Percentiles rank a stretch among this genome's conserved stretches.
Evolutionary conservation across 2,113 vertebrate genomes (phyloP).

Genomic region (Dendropsophus ebraccatus): DNA sequence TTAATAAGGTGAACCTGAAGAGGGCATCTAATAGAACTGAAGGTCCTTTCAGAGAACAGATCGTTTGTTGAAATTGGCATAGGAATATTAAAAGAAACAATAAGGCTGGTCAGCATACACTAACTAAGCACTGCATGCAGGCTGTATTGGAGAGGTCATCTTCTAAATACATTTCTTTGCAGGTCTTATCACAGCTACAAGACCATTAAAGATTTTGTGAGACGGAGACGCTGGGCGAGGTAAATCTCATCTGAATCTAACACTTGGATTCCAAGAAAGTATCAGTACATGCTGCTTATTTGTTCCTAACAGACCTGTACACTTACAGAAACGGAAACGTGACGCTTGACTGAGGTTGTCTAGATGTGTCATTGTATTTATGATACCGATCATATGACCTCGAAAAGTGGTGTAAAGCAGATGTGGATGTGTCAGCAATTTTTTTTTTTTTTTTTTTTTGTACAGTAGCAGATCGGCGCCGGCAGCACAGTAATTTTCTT

Average conservation of each 20-base stretch:
- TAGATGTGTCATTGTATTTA: background rate
- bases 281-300: background rate
- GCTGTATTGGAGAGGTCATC: slow-evolving; percentile 1
- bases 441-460: too few species aligned
- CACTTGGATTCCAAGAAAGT: background rate
- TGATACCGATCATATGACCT: background rate
- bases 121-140: background rate
- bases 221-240: slow-evolving; percentile 95
- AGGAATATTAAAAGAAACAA: slow-evolving; percentile 25
- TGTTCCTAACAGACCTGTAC: background rate
- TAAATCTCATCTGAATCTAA: slow-evolving; percentile 62
- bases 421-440: background rate
- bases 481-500: too few species aligned
- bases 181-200: slow-evolving; percentile 94
- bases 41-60: slow-evolving; percentile 30
- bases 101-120: background rate
- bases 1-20: background rate
- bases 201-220: slow-evolving; percentile 96
- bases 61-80: slow-evolving; percentile 47
- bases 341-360: background rate
- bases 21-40: background rate
- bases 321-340: background rate
- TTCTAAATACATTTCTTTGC: slow-evolving; percentile 56
- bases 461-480: too few species aligned
- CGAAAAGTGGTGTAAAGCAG: background rate